These are phyloP conservation scores for Drosophila acutilabella DNA, from an alignment of 2,888 invertebrate species.

Conservation along the genomic window DNA sequence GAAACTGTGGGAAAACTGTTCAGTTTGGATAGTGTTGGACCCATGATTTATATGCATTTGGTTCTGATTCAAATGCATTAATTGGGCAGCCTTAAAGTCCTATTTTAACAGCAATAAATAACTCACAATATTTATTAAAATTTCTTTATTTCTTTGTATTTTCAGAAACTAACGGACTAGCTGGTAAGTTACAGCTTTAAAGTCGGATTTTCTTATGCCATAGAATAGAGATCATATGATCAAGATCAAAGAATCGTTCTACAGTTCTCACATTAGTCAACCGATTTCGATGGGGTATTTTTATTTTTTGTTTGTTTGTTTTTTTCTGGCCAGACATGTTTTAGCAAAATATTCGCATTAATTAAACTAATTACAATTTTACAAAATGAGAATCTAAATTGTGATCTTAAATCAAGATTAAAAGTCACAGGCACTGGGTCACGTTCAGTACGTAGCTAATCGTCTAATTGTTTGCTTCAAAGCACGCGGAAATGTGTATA, in stretches of 20 bases:
- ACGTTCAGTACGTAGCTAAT: conserved; percentile 62
- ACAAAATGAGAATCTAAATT: conserved; percentile 65
- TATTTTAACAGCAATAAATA: background rate
- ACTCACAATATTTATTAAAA: background rate
- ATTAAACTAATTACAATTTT: conserved; percentile 68
- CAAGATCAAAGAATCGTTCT: background rate
- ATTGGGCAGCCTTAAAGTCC: conserved; percentile 28
- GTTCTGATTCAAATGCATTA: conserved; percentile 36
- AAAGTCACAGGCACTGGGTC: conserved; percentile 39
- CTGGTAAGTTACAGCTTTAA: conserved; percentile 35
- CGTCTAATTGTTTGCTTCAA: conserved; percentile 65
- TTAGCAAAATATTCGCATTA: conserved; percentile 53
- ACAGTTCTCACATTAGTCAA: conserved; percentile 56
- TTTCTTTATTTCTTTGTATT: conserved; percentile 16
- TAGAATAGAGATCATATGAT: background rate
- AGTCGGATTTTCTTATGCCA: background rate
- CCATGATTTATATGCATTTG: conserved; percentile 49
- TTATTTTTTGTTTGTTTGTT: background rate
- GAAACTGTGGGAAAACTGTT: conserved; percentile 8
- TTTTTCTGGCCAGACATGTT: conserved; percentile 35
- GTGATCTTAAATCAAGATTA: conserved; percentile 70
- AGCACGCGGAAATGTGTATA: conserved; percentile 68
- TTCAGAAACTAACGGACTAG: conserved; percentile 50
- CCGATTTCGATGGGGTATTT: conserved; percentile 31
- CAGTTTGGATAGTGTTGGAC: conserved; percentile 32